These are phyloP conservation scores for Sphenopsis melanotis DNA, from an alignment of 2,797 vertebrate species.

Conservation along the genomic window DNA sequence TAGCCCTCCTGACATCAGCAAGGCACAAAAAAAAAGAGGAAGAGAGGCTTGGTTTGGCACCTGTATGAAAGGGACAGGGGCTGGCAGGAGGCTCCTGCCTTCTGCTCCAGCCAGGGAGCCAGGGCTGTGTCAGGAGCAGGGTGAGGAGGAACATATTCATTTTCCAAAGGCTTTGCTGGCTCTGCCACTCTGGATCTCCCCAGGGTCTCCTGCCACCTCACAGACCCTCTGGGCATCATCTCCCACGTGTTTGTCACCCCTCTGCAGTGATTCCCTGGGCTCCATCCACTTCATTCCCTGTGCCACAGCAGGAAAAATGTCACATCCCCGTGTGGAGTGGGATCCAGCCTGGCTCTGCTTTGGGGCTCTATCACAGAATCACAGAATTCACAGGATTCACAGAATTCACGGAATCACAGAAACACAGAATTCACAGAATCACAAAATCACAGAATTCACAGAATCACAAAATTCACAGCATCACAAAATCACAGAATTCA, in stretches of 20 bases:
- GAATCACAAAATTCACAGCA: no score
- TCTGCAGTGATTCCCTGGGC: background rate
- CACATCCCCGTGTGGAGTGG: accelerated
- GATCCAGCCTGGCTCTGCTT: background rate
- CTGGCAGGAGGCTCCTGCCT: background rate
- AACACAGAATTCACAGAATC: no score
- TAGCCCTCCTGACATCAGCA: background rate
- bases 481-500: no score
- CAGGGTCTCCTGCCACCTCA: accelerated
- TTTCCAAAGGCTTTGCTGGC: background rate
- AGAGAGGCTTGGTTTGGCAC: background rate
- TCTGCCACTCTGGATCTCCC: background rate
- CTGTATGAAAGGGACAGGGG: background rate
- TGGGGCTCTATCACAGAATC: background rate
- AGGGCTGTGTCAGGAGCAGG: background rate
- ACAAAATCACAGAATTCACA: no score
- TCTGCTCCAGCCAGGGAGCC: background rate
- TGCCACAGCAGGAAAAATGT: background rate
- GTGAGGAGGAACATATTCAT: background rate
- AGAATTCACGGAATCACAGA: background rate
- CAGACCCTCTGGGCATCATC: background rate
- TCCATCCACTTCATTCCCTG: background rate
- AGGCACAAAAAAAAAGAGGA: background rate
- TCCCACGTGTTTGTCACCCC: background rate
- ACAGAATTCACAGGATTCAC: no score